Evolutionary conservation across 2,113 vertebrate species (phyloP).

Genomic region (Gobius niger): DNA sequence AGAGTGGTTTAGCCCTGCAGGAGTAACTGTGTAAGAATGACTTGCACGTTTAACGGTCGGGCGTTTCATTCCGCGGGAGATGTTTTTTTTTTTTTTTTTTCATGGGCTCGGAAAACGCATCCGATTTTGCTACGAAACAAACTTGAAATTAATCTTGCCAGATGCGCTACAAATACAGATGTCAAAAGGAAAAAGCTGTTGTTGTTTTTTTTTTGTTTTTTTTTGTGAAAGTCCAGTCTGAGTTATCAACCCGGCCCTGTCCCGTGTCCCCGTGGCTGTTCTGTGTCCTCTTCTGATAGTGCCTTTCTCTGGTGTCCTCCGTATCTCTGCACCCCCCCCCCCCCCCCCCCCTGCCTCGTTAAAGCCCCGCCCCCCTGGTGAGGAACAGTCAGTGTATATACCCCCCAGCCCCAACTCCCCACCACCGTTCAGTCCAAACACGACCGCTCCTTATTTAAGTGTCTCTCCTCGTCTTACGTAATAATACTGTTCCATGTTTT

Average conservation of each 20-base stretch:
- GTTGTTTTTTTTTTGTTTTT: slow-evolving; percentile 28
- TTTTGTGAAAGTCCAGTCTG: not conserved
- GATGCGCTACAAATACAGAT: too few relatives aligned
- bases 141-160: too few relatives aligned
- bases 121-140: too few relatives aligned
- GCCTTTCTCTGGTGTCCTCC: slow-evolving; percentile 80
- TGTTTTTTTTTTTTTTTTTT: too few relatives aligned
- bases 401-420: slow-evolving; percentile 20
- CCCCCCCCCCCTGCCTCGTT: slow-evolving; percentile 42
- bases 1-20: too few relatives aligned
- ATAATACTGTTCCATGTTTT: slow-evolving; percentile 66
- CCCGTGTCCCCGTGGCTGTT: slow-evolving; percentile 24
- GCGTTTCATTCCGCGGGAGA: too few relatives aligned
- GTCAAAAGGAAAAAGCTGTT: too few relatives aligned
- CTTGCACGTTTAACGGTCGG: too few relatives aligned
- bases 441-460: slow-evolving; percentile 74
- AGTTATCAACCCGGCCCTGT: not conserved
- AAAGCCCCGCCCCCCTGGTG: slow-evolving; percentile 50
- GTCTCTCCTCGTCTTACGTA: slow-evolving; percentile 73
- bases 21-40: too few relatives aligned
- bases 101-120: too few relatives aligned
- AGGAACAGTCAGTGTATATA: slow-evolving; percentile 62
- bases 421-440: slow-evolving; percentile 63
- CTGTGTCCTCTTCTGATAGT: slow-evolving; percentile 78
- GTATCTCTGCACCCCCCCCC: slow-evolving; percentile 69